A percentile compares a stretch with the other conserved stretches of the same genome.
Evolutionary conservation across 2,797 vertebrate genomes (phyloP).

Genomic region (Coendou prehensilis): DNA sequence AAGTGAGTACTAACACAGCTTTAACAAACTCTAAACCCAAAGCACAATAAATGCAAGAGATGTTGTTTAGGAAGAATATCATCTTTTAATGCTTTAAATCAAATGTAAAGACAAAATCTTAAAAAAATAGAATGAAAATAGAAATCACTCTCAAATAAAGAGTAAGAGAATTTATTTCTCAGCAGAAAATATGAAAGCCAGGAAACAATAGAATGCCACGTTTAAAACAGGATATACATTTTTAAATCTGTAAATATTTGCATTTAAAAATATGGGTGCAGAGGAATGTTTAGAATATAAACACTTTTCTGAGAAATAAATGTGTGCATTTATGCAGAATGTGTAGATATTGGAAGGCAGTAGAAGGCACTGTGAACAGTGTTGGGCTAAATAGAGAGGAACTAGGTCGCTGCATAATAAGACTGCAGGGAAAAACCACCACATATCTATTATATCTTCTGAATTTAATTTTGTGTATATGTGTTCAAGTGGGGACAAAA

Average conservation of each 20-base stretch:
- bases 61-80: neutral
- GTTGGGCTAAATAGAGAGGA: constrained; percentile 20
- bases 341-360: neutral
- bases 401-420: neutral
- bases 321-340: neutral
- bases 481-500: neutral
- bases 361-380: neutral
- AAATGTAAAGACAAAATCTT: constrained; percentile 38
- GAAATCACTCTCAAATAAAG: neutral
- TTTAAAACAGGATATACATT: neutral
- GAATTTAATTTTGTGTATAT: constrained; percentile 18
- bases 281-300: neutral
- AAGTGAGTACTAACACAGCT: neutral
- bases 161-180: neutral
- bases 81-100: neutral
- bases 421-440: neutral
- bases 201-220: neutral
- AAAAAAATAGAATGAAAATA: constrained; percentile 3
- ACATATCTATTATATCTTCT: neutral
- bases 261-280: neutral
- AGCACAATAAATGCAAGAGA: neutral
- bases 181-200: constrained; percentile 18
- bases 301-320: constrained; percentile 34
- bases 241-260: neutral
- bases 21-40: constrained; percentile 28